Conservation (phyloP, 2,797 vertebrate species). For the Acanthopagrus latus region DNA sequence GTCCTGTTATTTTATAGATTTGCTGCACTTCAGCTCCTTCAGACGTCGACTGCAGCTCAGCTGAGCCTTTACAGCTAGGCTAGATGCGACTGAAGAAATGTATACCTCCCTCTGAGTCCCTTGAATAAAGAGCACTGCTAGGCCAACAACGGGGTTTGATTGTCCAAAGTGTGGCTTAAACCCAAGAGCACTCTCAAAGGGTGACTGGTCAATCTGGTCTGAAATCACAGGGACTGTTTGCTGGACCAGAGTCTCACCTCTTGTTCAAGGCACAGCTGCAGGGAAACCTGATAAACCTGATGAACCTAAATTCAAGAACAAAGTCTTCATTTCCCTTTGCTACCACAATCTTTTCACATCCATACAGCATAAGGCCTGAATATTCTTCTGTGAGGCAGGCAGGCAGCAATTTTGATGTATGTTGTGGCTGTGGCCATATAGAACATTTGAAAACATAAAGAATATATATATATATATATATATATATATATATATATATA, state of each 20-base stretch:
- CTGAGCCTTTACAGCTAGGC: neutral
- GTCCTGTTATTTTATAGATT: neutral
- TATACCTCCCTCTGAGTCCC: neutral
- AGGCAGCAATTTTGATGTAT: no score
- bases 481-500: no score
- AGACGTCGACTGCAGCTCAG: neutral
- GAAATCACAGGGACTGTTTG: neutral
- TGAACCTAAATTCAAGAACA: neutral
- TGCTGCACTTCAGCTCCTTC: neutral
- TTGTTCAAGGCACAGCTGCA: neutral
- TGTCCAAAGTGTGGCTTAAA: conserved; percentile 11
- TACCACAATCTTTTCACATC: neutral
- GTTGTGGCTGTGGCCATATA: no score
- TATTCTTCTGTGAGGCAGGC: neutral
- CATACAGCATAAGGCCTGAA: neutral
- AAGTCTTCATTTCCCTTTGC: neutral
- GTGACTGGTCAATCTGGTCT: neutral
- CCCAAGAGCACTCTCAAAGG: neutral
- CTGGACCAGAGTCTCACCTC: neutral
- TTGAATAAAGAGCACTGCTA: conserved; percentile 2
- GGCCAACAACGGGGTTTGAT: neutral
- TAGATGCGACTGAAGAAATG: neutral
- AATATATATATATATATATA: no score
- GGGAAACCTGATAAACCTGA: neutral
- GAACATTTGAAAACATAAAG: no score